These are phyloP conservation scores for Lithobates pipiens DNA, from an alignment of 2,797 vertebrate species.

Conservation along the genomic window DNA sequence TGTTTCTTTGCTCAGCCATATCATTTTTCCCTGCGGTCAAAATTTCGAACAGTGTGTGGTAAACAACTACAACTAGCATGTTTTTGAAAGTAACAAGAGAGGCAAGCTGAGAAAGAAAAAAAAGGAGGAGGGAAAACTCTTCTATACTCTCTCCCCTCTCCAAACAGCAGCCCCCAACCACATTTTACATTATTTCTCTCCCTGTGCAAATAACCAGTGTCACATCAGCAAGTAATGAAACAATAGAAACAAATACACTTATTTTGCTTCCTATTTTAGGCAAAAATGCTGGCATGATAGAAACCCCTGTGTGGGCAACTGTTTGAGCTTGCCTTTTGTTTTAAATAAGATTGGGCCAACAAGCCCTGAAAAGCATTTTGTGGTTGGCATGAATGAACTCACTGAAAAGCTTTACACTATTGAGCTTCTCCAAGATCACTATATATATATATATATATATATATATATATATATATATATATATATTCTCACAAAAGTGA, in stretches of 20 bases:
- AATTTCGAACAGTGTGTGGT: slow-evolving; percentile 65
- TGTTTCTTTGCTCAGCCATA: slow-evolving; percentile 71
- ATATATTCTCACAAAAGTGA: too few species aligned
- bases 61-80: slow-evolving; percentile 66
- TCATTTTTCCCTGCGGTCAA: slow-evolving; percentile 69
- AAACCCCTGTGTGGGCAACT: too few species aligned
- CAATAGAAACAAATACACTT: slow-evolving; percentile 8
- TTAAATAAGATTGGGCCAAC: too few species aligned
- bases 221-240: slow-evolving; percentile 36
- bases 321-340: too few species aligned
- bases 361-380: too few species aligned
- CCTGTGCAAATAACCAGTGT: slow-evolving; percentile 46
- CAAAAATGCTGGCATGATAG: too few species aligned
- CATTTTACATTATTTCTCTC: slow-evolving; percentile 29
- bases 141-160: not conserved
- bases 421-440: too few species aligned
- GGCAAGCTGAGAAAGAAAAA: slow-evolving; percentile 7
- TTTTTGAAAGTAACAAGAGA: slow-evolving; percentile 58
- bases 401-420: too few species aligned
- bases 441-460: too few species aligned
- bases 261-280: not conserved
- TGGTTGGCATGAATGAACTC: too few species aligned
- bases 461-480: too few species aligned
- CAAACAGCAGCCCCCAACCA: not conserved
- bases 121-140: not conserved